A percentile compares a stretch with the other conserved stretches of the same genome.
phyloP scores from a whole-genome alignment of 1,140 invertebrate genomes.

The Heliconius melpomene region DNA sequence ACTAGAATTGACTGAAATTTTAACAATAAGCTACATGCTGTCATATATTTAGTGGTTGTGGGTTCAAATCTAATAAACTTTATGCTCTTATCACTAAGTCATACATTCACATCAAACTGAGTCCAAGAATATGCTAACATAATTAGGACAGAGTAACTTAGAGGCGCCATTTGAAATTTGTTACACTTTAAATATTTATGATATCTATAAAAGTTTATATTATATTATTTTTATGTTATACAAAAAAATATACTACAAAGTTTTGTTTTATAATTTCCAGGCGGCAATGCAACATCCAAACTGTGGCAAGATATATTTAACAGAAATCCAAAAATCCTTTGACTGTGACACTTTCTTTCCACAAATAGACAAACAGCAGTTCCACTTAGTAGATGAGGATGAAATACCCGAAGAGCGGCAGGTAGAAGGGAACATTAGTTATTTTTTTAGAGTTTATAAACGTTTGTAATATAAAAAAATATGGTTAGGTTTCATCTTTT shows the following conservation, averaged over 20 bases:
- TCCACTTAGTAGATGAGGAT: conserved; percentile 78
- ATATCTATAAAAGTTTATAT: not conserved
- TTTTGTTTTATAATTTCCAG: conserved; percentile 73
- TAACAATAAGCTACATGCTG: too few species aligned
- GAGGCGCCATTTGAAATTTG: too few species aligned
- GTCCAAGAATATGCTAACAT: too few species aligned
- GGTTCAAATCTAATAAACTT: too few species aligned
- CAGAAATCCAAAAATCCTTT: conserved; percentile 89
- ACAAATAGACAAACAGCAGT: conserved; percentile 82
- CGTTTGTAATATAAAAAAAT: conserved; percentile 59
- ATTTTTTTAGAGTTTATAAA: conserved; percentile 88
- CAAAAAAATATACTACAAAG: not conserved
- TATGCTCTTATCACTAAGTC: too few species aligned
- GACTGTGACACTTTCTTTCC: conserved; percentile 96
- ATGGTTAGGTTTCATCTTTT: too few species aligned
- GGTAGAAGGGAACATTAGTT: conserved; percentile 87
- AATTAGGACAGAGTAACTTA: too few species aligned
- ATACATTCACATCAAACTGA: too few species aligned
- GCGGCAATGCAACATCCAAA: conserved; percentile 87
- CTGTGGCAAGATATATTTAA: conserved; percentile 92
- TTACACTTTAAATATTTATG: too few species aligned
- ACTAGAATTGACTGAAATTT: too few species aligned
- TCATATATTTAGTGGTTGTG: too few species aligned
- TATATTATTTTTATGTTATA: not conserved
- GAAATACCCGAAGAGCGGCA: conserved; percentile 86